Evolutionary conservation across 2,113 vertebrate species (phyloP), one percentile per base, ranked within the genome.

Genomic region (Rhinolophus ferrumequinum): DNA sequence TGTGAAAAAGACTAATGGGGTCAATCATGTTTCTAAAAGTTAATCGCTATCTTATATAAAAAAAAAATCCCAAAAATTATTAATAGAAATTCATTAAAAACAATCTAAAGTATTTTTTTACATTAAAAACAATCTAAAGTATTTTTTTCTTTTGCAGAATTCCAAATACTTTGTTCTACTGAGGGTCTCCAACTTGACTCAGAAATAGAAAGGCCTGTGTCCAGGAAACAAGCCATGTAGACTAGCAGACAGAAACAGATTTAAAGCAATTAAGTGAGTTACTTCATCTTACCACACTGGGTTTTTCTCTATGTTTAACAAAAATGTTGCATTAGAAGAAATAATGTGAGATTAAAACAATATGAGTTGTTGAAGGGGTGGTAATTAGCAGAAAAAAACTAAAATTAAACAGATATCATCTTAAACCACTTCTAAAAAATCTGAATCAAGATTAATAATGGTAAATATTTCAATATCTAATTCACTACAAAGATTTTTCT

Each of bases 401-500:
- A 70, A 82, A 80, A 91, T 64, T 69, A 95, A 88, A 72, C 35
- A 66, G 44, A 5, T 72, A 18, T 50, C 5, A 81, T 64, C 28
- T 87, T 75, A 96, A 96, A 82, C 44, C n/a, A 86, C 12, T 22
- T 91, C 79, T 90, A 95, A 70, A 30, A 86, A 92, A 93, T 9
- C 26, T 66, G 82, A 64, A 88, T 7, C 84, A 89, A 89, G 10
- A 70, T 70, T 64, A 94, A 35, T 30, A 92, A 35, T 30, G 10
- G 73, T 72, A 90, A 38, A 69, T n/a, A 94, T 28, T 70, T 93
- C 81, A 77, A 35, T 75, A 89, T 66, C 22, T 88, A 14, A 85
- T 30, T 94, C 30, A 81, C 35, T 58, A 60, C 47, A 56, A 95
- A 84, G 18, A 90, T 21, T 72, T 79, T 96, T 72, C 52, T 72